phyloP scores from a whole-genome alignment of 2,888 invertebrate genomes.

The Bursaphelenchus okinawaensis region DNA sequence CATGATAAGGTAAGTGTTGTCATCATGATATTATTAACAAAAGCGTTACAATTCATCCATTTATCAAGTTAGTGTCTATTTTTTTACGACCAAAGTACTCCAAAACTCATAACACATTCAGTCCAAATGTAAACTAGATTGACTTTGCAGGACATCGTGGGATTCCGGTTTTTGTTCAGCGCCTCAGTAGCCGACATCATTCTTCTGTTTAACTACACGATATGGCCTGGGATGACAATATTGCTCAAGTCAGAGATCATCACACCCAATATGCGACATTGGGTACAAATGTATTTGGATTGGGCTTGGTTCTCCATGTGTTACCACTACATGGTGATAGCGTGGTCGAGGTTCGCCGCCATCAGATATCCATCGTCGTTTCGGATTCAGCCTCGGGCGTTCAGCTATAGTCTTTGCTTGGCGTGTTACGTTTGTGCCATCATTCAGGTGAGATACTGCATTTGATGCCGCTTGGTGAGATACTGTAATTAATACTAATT shows the following conservation, averaged over 20 bases:
- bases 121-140: slow-evolving; percentile 6
- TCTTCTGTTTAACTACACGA: slow-evolving; percentile 47
- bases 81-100: too few species aligned
- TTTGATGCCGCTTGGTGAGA: too few species aligned
- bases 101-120: slow-evolving; percentile 7
- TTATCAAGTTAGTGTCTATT: not conserved
- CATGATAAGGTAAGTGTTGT: slow-evolving; percentile 39
- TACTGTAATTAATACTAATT: too few species aligned
- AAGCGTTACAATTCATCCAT: not conserved
- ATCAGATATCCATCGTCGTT: slow-evolving; percentile 43
- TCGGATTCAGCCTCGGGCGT: slow-evolving; percentile 34
- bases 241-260: slow-evolving; percentile 48
- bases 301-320: slow-evolving; percentile 54
- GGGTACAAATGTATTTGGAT: slow-evolving; percentile 53
- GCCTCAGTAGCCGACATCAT: slow-evolving; percentile 44
- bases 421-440: slow-evolving; percentile 44
- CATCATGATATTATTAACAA: not conserved
- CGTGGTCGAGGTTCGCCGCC: slow-evolving; percentile 51
- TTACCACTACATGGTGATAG: slow-evolving; percentile 48
- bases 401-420: slow-evolving; percentile 40
- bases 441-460: slow-evolving; percentile 38
- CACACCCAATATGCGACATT: slow-evolving; percentile 33
- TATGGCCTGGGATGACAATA: slow-evolving; percentile 52
- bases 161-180: slow-evolving; percentile 50
- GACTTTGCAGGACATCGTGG: slow-evolving; percentile 44